Conservation (phyloP, 2,888 invertebrate species). For the Fragum whitleyi region DNA sequence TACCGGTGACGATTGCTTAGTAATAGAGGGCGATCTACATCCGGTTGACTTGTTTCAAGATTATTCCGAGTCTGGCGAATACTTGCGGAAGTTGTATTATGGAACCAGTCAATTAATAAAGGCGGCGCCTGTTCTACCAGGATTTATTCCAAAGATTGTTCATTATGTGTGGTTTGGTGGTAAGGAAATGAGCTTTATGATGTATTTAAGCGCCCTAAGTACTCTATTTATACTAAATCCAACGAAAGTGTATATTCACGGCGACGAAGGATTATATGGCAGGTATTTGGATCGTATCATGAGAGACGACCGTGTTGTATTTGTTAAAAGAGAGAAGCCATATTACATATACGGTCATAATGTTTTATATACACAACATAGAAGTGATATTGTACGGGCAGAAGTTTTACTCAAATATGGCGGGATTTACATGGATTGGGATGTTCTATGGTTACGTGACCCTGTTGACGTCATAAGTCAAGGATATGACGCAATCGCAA, state of each 20-base stretch:
- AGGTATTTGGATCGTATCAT: conserved; percentile 75
- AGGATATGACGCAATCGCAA: conserved; percentile 79
- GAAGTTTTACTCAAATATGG: conserved; percentile 82
- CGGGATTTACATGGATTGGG: conserved; percentile 84
- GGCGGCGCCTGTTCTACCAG: conserved; percentile 51
- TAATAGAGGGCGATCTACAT: conserved; percentile 50
- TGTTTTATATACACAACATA: conserved; percentile 76
- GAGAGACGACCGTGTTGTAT: conserved; percentile 66
- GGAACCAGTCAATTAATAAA: conserved; percentile 64
- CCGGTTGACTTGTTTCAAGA: conserved; percentile 75
- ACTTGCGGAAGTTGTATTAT: conserved; percentile 71
- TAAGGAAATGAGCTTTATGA: conserved; percentile 77
- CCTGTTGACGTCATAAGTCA: conserved; percentile 67
- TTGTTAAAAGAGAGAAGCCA: conserved; percentile 71
- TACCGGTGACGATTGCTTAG: conserved; percentile 13
- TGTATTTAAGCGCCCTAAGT: conserved; percentile 81
- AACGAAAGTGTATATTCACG: conserved; percentile 80
- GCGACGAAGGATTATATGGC: conserved; percentile 75
- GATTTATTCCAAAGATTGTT: conserved; percentile 79
- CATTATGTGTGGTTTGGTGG: conserved; percentile 82
- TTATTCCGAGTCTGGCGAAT: conserved; percentile 67
- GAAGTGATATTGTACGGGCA: conserved; percentile 81
- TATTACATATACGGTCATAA: conserved; percentile 69
- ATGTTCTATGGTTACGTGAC: conserved; percentile 80
- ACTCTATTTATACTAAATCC: conserved; percentile 77